Evolutionary conservation across 2,113 vertebrate species (phyloP), one percentile per base, ranked within the genome.

Genomic region (Tyto alba): DNA sequence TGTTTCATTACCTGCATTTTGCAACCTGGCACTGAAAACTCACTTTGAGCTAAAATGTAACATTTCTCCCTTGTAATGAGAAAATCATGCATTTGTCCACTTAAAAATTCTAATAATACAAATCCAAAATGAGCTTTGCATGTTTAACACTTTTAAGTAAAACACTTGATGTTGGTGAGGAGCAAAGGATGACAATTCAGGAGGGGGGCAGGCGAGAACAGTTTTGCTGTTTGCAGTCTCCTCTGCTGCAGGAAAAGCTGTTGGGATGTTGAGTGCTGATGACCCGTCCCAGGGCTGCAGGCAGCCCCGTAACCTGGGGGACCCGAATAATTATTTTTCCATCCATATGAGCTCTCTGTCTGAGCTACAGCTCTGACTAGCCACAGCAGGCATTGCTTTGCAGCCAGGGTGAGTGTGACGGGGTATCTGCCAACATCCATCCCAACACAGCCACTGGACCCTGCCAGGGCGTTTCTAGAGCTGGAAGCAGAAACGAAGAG

Each of bases 221-320:
- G 68, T 32, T 85, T 71, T 77, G 38, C 47, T 55, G 23, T 23
- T 72, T 0, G 0, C 1, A 0, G 4, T 89, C 29, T 62, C 59
- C 50, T 27, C 25, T 29, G 34, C 64, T 86, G 55, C 36, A 95
- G 89, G 64, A 64, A 64, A 79, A 76, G 14, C 2, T 0, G 9
- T 34, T 4, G 3, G 67, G 50, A 19, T 38, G 9, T 15, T 14
- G 18, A 73, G 11, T 29, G 30, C 48, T 7, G 11, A 19, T 16
- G 25, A 34, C 8, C 16, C 7, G 8, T 29, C 19, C 34, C 16
- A 16, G 47, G 10, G 34, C 59, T 4, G 1, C 40, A 79, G 38
- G 38, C n/a, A 59, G 47, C 32, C n/a, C 23, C 11, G 6, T 38
- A 57, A 67, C 13, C 6, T 50, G 30, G 2, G 6, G 2, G 4